Conservation (phyloP, 2,113 vertebrate species). For the Toxotes jaculatrix region DNA sequence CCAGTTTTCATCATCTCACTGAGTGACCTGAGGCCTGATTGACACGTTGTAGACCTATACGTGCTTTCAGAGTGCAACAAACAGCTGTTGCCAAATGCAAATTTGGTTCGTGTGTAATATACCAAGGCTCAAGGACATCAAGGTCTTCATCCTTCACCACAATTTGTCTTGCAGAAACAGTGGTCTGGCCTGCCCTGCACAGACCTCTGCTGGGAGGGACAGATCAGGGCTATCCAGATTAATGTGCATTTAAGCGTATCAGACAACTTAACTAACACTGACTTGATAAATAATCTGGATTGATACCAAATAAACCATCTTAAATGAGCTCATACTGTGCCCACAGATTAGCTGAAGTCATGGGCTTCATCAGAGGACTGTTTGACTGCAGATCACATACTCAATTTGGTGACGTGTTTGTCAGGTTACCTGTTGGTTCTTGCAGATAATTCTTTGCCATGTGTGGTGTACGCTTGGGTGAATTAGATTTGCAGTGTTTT, state of each 20-base stretch:
- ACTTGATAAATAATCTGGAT: conserved; percentile 23
- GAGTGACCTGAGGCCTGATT: too few relatives aligned
- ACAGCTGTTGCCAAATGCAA: too few relatives aligned
- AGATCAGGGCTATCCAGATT: conserved; percentile 24
- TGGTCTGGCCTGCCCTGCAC: background rate
- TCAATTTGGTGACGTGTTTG: background rate
- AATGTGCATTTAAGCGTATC: conserved; percentile 57
- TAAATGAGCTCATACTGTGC: conserved; percentile 39
- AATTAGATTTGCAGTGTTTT: background rate
- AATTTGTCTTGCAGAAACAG: background rate
- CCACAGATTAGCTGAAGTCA: conserved; percentile 39
- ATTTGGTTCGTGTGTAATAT: too few relatives aligned
- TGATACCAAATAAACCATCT: conserved; percentile 59
- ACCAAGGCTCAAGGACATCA: background rate
- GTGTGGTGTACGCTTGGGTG: too few relatives aligned
- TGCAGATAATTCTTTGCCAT: too few relatives aligned
- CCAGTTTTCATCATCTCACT: too few relatives aligned
- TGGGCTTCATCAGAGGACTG: background rate
- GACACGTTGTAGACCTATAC: too few relatives aligned
- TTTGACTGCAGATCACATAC: background rate
- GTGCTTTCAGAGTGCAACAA: too few relatives aligned
- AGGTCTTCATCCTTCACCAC: background rate
- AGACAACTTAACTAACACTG: conserved; percentile 55
- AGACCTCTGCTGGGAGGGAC: background rate
- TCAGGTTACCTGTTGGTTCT: background rate